Conservation (phyloP, 2,797 vertebrate species). For the Lacerta agilis region DNA sequence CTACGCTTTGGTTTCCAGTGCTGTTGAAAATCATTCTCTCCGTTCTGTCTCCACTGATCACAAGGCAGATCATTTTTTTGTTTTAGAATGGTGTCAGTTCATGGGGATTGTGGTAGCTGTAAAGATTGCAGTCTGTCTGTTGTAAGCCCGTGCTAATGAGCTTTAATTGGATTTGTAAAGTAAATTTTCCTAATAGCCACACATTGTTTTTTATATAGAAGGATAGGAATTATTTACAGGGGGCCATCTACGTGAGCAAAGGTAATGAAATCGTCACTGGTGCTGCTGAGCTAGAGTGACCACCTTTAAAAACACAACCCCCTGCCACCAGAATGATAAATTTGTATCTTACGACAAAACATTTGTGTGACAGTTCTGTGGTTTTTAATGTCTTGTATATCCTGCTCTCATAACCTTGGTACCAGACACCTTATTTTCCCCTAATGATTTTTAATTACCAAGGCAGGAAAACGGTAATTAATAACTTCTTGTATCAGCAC, state of each 20-base stretch:
- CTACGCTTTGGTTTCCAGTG: not conserved
- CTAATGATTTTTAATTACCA: slow-evolving; percentile 63
- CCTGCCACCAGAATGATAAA: not conserved
- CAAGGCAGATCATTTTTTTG: slow-evolving; percentile 52
- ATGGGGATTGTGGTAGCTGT: slow-evolving; percentile 38
- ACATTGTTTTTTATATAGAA: slow-evolving; percentile 47
- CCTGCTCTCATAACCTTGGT: slow-evolving; percentile 47
- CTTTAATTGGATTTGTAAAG: slow-evolving; percentile 71
- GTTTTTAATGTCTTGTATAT: slow-evolving; percentile 35
- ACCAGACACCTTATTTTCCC: slow-evolving; percentile 53
- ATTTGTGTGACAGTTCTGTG: slow-evolving; percentile 35
- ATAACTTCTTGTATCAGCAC: slow-evolving; percentile 58
- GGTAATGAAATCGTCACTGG: slow-evolving; percentile 3
- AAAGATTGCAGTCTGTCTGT: slow-evolving; percentile 68
- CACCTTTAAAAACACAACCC: slow-evolving; percentile 10
- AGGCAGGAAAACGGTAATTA: slow-evolving; percentile 57
- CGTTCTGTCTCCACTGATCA: slow-evolving; percentile 46
- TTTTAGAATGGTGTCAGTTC: slow-evolving; percentile 24
- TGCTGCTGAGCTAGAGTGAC: slow-evolving; percentile 17
- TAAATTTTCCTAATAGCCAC: slow-evolving; percentile 50
- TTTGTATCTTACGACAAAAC: slow-evolving; percentile 37
- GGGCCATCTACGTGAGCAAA: slow-evolving; percentile 2
- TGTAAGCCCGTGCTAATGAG: slow-evolving; percentile 66
- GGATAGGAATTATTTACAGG: slow-evolving; percentile 47
- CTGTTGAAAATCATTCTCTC: slow-evolving; percentile 40